phyloP scores from a whole-genome alignment of 2,113 vertebrate genomes.

The Pelusios castaneus region DNA sequence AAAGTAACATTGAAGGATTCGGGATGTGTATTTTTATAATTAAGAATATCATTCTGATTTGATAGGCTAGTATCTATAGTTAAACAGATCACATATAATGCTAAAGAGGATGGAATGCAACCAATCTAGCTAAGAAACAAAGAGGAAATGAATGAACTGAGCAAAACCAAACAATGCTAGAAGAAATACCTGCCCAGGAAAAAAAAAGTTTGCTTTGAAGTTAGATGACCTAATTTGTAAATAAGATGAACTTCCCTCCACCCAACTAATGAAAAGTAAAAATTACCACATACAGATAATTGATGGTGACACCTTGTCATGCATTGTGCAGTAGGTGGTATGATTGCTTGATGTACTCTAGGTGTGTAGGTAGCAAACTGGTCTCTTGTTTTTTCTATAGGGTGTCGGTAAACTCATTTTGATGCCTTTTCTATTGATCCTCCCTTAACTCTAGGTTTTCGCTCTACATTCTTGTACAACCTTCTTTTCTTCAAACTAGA shows the following conservation, averaged over 20 bases:
- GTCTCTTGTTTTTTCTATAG: conserved; percentile 43
- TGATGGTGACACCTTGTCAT: conserved; percentile 50
- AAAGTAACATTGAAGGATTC: neutral
- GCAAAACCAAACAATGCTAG: neutral
- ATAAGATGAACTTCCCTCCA: conserved; percentile 63
- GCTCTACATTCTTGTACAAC: conserved; percentile 19
- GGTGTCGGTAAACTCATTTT: conserved; percentile 25
- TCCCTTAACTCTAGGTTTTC: conserved; percentile 32
- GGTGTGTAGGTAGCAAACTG: conserved; percentile 47
- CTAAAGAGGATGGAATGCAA: conserved; percentile 23
- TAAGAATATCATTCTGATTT: neutral
- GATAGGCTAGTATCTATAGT: neutral
- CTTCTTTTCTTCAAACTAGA: neutral
- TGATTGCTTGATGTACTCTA: conserved; percentile 45
- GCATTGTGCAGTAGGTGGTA: conserved; percentile 23
- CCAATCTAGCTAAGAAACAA: conserved; percentile 10
- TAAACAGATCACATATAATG: neutral
- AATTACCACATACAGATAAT: conserved; percentile 59
- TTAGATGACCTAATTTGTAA: conserved; percentile 62
- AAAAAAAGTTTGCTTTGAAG: conserved; percentile 44
- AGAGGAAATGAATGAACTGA: conserved; percentile 5
- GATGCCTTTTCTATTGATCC: conserved; percentile 26
- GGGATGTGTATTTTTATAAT: neutral
- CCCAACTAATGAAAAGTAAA: conserved; percentile 67
- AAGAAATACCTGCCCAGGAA: neutral